phyloP scores from a whole-genome alignment of 2,888 invertebrate genomes.

The Drosophila barbarae region DNA sequence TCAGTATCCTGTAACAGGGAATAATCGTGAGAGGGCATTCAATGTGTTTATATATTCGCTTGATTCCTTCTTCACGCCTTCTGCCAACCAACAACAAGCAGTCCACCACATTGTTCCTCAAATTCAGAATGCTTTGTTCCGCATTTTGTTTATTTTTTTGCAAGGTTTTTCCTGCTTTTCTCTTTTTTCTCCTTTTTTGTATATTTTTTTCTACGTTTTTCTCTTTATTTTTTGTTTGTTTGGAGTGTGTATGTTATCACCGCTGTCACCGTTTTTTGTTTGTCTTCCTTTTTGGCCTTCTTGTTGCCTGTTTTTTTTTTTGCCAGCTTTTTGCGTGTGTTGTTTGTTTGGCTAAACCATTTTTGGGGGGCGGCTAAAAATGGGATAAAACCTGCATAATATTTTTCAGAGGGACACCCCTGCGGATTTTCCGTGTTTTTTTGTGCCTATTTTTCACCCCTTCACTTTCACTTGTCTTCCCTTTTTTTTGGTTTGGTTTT shows the following conservation, averaged over 20 bases:
- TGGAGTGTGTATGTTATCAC: slow-evolving; percentile 53
- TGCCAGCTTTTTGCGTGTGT: slow-evolving; percentile 34
- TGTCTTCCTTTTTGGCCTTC: slow-evolving; percentile 43
- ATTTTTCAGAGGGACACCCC: slow-evolving; percentile 41
- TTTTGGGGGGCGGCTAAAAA: slow-evolving; percentile 1
- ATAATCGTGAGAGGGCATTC: slow-evolving; percentile 17
- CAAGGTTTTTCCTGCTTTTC: background rate
- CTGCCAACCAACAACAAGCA: background rate
- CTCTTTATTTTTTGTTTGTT: slow-evolving; percentile 6
- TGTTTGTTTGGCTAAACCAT: slow-evolving; percentile 45
- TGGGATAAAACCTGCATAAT: slow-evolving; percentile 55
- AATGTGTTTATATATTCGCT: slow-evolving; percentile 24
- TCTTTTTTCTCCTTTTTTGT: background rate
- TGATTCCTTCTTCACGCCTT: slow-evolving; percentile 4
- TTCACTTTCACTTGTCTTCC: background rate
- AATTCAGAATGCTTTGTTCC: slow-evolving; percentile 13
- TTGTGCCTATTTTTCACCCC: slow-evolving; percentile 29
- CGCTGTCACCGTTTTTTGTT: slow-evolving; percentile 58
- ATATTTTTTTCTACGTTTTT: background rate
- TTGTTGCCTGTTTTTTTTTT: slow-evolving; percentile 21
- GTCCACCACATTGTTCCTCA: slow-evolving; percentile 21
- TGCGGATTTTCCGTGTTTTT: slow-evolving; percentile 29
- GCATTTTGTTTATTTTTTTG: background rate
- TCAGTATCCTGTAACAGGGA: slow-evolving; percentile 8
- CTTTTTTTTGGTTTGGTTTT: background rate